phyloP scores from a whole-genome alignment of 2,797 vertebrate species.

The Arrhamphus sclerolepis region DNA sequence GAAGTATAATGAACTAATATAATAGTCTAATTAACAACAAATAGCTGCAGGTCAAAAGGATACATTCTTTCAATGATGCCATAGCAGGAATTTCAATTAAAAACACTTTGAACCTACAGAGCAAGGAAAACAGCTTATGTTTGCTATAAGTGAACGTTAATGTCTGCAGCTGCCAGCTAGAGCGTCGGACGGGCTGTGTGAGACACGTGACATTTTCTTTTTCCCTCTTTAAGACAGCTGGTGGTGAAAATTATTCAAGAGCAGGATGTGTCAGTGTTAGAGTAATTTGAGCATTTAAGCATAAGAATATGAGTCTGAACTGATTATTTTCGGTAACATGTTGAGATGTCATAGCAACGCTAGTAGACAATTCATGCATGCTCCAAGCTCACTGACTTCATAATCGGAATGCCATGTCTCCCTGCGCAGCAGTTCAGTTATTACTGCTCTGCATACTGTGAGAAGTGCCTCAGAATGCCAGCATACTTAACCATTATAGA shows the following conservation, averaged over 20 bases:
- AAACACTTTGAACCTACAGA: conserved; percentile 17
- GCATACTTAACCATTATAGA: conserved; percentile 8
- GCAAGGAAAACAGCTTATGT: conserved; percentile 39
- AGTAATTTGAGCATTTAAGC: not conserved
- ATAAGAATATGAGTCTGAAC: not conserved
- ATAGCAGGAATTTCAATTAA: not conserved
- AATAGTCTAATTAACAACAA: conserved; percentile 3
- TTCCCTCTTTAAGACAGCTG: conserved; percentile 14
- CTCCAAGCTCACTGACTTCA: conserved; percentile 8
- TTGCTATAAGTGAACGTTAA: conserved; percentile 69
- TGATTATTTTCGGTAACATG: not conserved
- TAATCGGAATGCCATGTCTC: not conserved
- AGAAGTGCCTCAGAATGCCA: conserved; percentile 11
- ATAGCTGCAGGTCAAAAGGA: not conserved
- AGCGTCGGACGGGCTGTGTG: conserved; percentile 64
- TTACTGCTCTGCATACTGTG: not conserved
- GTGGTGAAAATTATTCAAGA: conserved; percentile 23
- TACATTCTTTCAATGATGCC: not conserved
- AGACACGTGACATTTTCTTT: conserved; percentile 65
- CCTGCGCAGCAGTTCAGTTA: too few relatives aligned
- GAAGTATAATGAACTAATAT: not conserved
- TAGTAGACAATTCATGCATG: not conserved
- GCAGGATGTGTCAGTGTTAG: not conserved
- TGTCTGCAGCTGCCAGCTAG: conserved; percentile 73
- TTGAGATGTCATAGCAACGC: not conserved